phyloP scores from a whole-genome alignment of 2,888 invertebrate genomes.

The Azorinus chamasolen region DNA sequence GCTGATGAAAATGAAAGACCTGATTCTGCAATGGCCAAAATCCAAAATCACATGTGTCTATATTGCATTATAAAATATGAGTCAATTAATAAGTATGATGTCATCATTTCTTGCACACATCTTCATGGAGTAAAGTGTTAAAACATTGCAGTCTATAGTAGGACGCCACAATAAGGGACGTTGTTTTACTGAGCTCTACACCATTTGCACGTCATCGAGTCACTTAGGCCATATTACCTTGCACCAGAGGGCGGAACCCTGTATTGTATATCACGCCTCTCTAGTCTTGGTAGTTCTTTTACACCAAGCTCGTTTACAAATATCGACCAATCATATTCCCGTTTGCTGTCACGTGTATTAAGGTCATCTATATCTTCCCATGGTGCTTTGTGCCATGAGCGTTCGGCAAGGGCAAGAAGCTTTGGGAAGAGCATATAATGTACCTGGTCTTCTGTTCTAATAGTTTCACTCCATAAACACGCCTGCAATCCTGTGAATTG shows the following conservation, averaged over 20 bases:
- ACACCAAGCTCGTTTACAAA: slow-evolving; percentile 78
- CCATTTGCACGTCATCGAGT: no score
- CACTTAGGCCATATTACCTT: no score
- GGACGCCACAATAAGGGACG: no score
- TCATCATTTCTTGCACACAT: no score
- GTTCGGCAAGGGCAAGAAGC: slow-evolving; percentile 80
- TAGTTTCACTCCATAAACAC: slow-evolving; percentile 77
- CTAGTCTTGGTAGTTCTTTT: slow-evolving; percentile 73
- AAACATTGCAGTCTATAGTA: no score
- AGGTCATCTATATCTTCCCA: slow-evolving; percentile 75
- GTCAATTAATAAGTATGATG: no score
- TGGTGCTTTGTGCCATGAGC: slow-evolving; percentile 81
- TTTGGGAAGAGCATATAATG: slow-evolving; percentile 76
- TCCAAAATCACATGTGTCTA: no score
- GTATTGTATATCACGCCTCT: slow-evolving; percentile 68
- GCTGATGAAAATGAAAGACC: no score
- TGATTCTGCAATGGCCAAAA: no score
- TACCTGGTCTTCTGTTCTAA: slow-evolving; percentile 67
- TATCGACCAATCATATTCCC: slow-evolving; percentile 67
- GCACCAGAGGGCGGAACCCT: slow-evolving; percentile 78
- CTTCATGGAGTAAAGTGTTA: no score
- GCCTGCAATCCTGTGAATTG: slow-evolving; percentile 80
- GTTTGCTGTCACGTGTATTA: slow-evolving; percentile 22
- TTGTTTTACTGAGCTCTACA: no score
- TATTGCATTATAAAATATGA: no score